Evolutionary conservation across 2,888 invertebrate species (phyloP).

Genomic region (Amblyteles armatorius): DNA sequence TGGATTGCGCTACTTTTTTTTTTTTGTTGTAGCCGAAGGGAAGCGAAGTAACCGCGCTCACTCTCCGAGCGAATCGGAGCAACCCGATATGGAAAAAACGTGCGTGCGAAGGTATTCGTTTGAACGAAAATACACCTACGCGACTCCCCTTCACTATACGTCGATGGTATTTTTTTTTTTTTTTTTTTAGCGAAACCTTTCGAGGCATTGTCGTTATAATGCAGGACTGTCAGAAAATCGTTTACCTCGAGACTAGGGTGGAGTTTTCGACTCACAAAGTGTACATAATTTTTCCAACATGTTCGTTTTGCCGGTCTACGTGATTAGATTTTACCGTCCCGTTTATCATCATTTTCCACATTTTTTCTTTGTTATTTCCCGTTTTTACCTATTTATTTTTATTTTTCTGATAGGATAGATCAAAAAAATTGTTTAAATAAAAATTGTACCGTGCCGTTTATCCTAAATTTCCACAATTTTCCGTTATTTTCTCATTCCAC

Average conservation of each 20-base stretch:
- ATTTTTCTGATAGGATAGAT: background rate
- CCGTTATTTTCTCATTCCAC: background rate
- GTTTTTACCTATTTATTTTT: background rate
- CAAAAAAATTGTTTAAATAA: too few species aligned
- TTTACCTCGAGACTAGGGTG: background rate
- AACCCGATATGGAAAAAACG: background rate
- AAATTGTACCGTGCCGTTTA: too few species aligned
- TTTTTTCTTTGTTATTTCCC: background rate
- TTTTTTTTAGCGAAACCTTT: too few species aligned
- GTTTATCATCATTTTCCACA: background rate
- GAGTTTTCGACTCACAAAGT: background rate
- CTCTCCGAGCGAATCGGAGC: background rate
- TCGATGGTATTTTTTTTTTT: too few species aligned
- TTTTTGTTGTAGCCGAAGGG: background rate
- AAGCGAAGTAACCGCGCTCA: background rate
- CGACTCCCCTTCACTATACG: too few species aligned
- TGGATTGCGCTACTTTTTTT: background rate
- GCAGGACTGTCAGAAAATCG: background rate
- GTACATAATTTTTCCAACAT: background rate
- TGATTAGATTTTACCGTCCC: too few species aligned
- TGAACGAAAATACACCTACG: background rate
- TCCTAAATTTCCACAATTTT: background rate
- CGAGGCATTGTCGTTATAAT: too few species aligned
- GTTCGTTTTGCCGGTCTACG: background rate
- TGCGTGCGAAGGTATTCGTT: background rate